Conservation (phyloP, 2,888 invertebrate species). For the Caenorhabditis sp. region DNA sequence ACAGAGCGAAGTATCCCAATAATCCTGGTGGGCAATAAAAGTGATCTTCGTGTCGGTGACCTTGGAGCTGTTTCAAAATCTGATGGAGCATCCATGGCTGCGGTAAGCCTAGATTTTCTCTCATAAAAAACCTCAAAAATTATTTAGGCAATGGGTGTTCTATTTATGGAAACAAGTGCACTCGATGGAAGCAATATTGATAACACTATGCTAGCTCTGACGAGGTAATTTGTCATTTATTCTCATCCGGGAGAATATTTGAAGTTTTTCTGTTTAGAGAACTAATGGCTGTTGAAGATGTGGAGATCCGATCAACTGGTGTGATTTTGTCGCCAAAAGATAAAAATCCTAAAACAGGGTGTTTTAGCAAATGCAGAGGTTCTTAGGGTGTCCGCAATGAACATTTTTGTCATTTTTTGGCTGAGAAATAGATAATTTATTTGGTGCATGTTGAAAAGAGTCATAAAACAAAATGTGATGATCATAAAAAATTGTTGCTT, state of each 20-base stretch:
- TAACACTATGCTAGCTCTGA: slow-evolving; percentile 55
- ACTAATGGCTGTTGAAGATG: slow-evolving; percentile 63
- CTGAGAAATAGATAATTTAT: too few species aligned
- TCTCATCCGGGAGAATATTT: neutral
- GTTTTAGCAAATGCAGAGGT: slow-evolving; percentile 52
- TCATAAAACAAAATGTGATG: neutral
- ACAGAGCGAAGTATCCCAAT: slow-evolving; percentile 75
- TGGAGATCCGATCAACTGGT: slow-evolving; percentile 57
- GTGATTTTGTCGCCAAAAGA: slow-evolving; percentile 50
- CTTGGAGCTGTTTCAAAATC: slow-evolving; percentile 43
- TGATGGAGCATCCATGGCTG: slow-evolving; percentile 56
- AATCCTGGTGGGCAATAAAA: slow-evolving; percentile 76
- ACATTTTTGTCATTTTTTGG: neutral
- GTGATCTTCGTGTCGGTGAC: slow-evolving; percentile 74
- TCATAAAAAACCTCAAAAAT: neutral
- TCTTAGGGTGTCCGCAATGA: slow-evolving; percentile 3
- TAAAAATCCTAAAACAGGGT: slow-evolving; percentile 48
- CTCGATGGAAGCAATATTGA: slow-evolving; percentile 64
- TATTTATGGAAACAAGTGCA: slow-evolving; percentile 66
- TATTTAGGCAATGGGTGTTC: slow-evolving; percentile 56
- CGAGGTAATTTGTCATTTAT: too few species aligned
- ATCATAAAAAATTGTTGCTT: too few species aligned
- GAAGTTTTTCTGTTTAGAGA: slow-evolving; percentile 44
- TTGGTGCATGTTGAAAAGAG: neutral
- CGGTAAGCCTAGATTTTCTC: slow-evolving; percentile 33